These are phyloP conservation scores for Bolborhynchus lineola DNA, from an alignment of 2,113 vertebrate genomes.

Conservation along the genomic window DNA sequence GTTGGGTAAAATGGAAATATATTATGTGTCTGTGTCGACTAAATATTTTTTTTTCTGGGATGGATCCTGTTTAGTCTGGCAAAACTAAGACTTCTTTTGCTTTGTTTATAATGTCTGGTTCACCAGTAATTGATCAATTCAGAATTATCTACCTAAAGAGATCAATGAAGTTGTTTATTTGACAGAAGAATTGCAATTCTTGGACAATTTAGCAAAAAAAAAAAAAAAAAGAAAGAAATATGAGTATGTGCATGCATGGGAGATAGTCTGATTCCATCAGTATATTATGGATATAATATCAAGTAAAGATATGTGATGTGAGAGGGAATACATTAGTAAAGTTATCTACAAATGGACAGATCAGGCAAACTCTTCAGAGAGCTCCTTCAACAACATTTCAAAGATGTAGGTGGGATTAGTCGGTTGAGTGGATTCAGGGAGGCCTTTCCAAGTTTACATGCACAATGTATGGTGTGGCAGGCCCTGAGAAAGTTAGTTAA, in stretches of 20 bases:
- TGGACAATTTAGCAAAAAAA: not conserved
- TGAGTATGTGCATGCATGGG: rapidly evolving
- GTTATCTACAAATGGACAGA: not conserved
- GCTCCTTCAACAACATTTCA: not conserved
- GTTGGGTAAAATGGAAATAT: not conserved
- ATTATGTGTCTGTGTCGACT: not conserved
- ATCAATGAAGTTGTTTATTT: not conserved
- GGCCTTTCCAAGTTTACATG: not conserved
- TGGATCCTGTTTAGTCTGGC: not conserved
- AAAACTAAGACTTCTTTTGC: not conserved
- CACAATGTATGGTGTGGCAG: not conserved
- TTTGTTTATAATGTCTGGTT: not conserved
- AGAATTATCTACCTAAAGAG: not conserved
- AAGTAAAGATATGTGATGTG: not conserved
- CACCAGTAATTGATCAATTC: not conserved
- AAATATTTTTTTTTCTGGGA: not conserved
- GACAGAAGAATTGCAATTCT: not conserved
- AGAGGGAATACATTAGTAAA: not conserved
- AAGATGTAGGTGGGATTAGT: not conserved
- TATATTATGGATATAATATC: not conserved
- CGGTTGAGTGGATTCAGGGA: not conserved
- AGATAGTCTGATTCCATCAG: not conserved
- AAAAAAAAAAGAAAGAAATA: not conserved
- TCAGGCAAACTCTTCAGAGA: not conserved
- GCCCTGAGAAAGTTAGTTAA: not conserved